Base-by-base conservation (phyloP, 1,140 invertebrate genomes). In the Drosophila arawakana region DNA sequence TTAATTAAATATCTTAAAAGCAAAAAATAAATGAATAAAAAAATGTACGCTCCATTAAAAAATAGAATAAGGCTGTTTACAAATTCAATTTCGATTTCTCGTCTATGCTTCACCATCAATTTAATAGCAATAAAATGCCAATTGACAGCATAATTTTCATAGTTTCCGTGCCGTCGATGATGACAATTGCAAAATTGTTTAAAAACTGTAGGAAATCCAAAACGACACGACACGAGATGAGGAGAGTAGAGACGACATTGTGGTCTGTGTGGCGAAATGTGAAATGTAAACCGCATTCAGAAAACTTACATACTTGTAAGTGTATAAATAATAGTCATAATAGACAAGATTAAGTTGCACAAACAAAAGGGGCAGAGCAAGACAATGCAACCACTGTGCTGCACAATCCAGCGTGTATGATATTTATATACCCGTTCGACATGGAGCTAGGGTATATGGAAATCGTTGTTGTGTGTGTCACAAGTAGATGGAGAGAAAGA, bases 41-140 rank as follows among this genome's bases (percentile, higher is more conserved):
- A 55, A 49, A 46, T 15, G 13, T 6, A 41, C 11, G 8, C 7
- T 9, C 39, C 8, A 10, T 41, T 10, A 39, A 55, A 55, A 21
- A 21, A 58, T 41, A 13, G 18, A 68, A 11, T 41, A 41, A 63
- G 54, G 18, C 6, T 15, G 39, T n/a, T 62, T 71, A 49, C 35
- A 43, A 68, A 68, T 74, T 15, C 11, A 44, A 10, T 69, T 72
- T 65, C 50, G 50, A 70, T 68, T 72, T 44, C 8, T 59, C 8
- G 21, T 6, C 52, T 43, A 35, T 73, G 54, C 59, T 46, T 8
- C 13, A 52, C 11, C 35, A 54, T 66, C 84, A 86, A 86, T 86
- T 86, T 80, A 86, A 86, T 89, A 86, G 83, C 83, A 62, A 86
- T 89, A 86, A 86, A 86, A 89, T 69, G 50, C 50, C 80, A 89